phyloP scores from a whole-genome alignment of 1,140 invertebrate genomes.

The Anastrepha ludens region DNA sequence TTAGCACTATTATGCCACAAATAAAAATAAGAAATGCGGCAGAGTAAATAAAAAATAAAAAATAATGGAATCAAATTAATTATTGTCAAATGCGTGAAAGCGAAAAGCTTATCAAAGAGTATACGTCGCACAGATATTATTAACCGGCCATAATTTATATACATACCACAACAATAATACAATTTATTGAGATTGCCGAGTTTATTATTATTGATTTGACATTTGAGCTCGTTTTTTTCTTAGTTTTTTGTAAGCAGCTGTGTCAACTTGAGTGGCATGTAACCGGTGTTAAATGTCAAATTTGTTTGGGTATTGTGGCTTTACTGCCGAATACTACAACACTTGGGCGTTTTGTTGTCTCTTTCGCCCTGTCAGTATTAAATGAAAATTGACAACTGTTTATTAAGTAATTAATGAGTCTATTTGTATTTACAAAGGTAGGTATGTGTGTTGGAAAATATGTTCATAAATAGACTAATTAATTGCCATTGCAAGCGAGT shows the following conservation, averaged over 20 bases:
- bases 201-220: neutral
- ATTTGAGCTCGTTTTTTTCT: neutral
- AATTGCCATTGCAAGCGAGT: too few relatives aligned
- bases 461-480: too few relatives aligned
- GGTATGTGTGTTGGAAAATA: too few relatives aligned
- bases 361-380: slow-evolving; percentile 5
- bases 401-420: slow-evolving; percentile 50
- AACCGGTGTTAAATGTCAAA: slow-evolving; percentile 51
- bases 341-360: neutral
- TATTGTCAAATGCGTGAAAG: slow-evolving; percentile 15
- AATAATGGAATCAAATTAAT: neutral
- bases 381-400: slow-evolving; percentile 50
- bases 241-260: neutral
- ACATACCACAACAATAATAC: neutral
- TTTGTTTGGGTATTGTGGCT: neutral
- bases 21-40: neutral
- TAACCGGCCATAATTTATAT: neutral
- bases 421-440: neutral
- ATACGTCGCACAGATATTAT: slow-evolving; percentile 14
- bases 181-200: neutral
- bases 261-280: slow-evolving; percentile 29
- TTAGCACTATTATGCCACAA: neutral
- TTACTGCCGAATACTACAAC: neutral
- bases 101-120: neutral
- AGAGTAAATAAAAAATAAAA: neutral